Evolutionary conservation across 2,888 invertebrate species (phyloP).

Genomic region (Caenorhabditis sulstoni): DNA sequence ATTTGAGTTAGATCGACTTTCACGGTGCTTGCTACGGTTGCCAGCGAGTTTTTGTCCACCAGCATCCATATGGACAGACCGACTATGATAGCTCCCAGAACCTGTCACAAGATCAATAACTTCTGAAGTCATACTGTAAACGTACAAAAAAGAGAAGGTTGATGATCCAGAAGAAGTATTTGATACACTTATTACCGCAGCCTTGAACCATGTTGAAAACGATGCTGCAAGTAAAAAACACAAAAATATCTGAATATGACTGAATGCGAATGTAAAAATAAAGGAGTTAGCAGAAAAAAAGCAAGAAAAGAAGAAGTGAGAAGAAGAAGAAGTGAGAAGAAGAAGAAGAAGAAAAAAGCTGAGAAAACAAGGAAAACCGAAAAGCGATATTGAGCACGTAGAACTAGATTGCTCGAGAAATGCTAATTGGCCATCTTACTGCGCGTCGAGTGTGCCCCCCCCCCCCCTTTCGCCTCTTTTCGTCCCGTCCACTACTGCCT

Average conservation of each 20-base stretch:
- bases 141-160: conserved; percentile 70
- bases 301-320: conserved; percentile 6
- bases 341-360: not conserved
- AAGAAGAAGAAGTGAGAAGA: conserved; percentile 10
- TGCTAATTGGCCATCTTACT: conserved; percentile 57
- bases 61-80: conserved; percentile 70
- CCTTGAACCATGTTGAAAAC: conserved; percentile 69
- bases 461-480: not conserved
- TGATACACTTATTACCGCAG: conserved; percentile 73
- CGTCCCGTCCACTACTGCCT: not conserved
- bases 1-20: conserved; percentile 35
- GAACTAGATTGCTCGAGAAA: conserved; percentile 54
- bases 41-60: conserved; percentile 61
- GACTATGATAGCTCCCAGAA: conserved; percentile 66
- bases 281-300: conserved; percentile 16
- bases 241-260: conserved; percentile 27
- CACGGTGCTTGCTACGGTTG: conserved; percentile 41
- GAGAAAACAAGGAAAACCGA: conserved; percentile 42
- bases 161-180: conserved; percentile 71
- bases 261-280: conserved; percentile 16
- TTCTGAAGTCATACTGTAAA: conserved; percentile 1
- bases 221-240: conserved; percentile 5
- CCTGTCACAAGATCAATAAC: conserved; percentile 39
- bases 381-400: conserved; percentile 55
- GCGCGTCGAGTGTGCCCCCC: conserved; percentile 38